phyloP scores from a whole-genome alignment of 2,888 invertebrate species.

The Drosophila parthenogenetica region DNA sequence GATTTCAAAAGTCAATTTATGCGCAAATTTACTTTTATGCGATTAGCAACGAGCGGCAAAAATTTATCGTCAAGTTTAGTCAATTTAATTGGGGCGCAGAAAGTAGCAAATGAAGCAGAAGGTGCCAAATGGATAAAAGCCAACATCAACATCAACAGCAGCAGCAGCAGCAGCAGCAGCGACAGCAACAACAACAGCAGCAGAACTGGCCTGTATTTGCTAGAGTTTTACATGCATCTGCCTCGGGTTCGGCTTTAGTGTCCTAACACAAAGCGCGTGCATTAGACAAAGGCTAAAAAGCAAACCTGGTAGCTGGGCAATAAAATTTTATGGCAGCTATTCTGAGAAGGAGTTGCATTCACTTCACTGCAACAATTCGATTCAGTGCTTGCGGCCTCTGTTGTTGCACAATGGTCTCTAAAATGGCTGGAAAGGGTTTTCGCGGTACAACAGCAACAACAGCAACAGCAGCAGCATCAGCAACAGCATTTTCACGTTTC shows the following conservation, averaged over 20 bases:
- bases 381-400: conserved; percentile 13
- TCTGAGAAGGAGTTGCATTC: conserved; percentile 64
- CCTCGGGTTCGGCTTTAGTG: conserved; percentile 1
- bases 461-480: conserved; percentile 24
- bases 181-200: conserved; percentile 9
- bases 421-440: conserved; percentile 45
- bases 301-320: conserved; percentile 79
- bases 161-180: conserved; percentile 5
- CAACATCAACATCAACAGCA: conserved; percentile 2
- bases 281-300: conserved; percentile 64
- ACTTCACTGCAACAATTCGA: conserved; percentile 36
- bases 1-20: conserved; percentile 75
- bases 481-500: conserved; percentile 56
- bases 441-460: conserved; percentile 18
- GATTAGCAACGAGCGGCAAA: conserved; percentile 76
- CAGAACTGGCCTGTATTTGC: too few relatives aligned
- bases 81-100: conserved; percentile 78
- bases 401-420: conserved; percentile 47
- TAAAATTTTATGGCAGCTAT: conserved; percentile 82
- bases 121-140: conserved; percentile 59
- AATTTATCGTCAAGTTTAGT: conserved; percentile 80
- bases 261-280: conserved; percentile 33
- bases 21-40: conserved; percentile 82
- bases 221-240: conserved; percentile 11
- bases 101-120: conserved; percentile 51